phyloP scores from a whole-genome alignment of 2,797 vertebrate genomes.

The Danio aesculapii region DNA sequence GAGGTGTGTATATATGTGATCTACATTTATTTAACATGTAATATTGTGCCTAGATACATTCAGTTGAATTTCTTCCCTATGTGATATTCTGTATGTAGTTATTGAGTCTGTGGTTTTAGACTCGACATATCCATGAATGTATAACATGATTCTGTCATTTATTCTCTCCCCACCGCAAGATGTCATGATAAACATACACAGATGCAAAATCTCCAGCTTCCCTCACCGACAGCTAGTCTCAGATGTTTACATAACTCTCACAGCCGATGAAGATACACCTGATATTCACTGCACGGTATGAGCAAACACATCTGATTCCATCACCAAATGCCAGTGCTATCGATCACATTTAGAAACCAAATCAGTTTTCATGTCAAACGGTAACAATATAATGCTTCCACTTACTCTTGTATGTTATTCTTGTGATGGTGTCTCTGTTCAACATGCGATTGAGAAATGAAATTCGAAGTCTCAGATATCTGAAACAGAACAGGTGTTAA shows the following conservation, averaged over 20 bases:
- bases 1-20: too few relatives aligned
- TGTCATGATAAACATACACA: conserved; percentile 1
- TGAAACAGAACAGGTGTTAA: conserved; percentile 65
- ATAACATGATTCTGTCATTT: not conserved
- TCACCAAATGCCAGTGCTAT: not conserved
- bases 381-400: conserved; percentile 50
- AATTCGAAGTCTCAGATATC: conserved; percentile 97
- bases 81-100: not conserved
- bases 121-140: not conserved
- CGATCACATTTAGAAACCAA: not conserved
- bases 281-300: not conserved
- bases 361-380: not conserved
- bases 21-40: not conserved
- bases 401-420: conserved; percentile 99
- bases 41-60: not conserved
- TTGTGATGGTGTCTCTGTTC: conserved; percentile 99
- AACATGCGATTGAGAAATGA: conserved; percentile 98
- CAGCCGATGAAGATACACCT: not conserved
- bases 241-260: not conserved
- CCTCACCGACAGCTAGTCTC: not conserved
- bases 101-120: not conserved
- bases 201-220: conserved; percentile 6
- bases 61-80: not conserved
- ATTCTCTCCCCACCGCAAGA: not conserved
- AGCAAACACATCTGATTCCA: not conserved